Evolutionary conservation across 2,113 vertebrate genomes (phyloP).

Genomic region (Percopsis transmontana): DNA sequence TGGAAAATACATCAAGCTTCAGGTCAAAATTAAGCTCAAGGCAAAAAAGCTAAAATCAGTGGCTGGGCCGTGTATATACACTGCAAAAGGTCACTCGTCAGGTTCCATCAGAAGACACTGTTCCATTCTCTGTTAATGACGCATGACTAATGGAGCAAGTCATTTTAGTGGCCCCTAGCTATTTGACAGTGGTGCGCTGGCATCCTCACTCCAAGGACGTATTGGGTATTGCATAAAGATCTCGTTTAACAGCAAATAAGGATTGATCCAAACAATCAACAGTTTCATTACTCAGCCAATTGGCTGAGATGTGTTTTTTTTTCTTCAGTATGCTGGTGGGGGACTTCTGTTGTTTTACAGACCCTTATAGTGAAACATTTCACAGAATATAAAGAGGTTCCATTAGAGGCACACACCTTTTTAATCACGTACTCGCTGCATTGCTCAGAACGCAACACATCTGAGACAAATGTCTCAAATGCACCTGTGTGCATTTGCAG

Average conservation of each 20-base stretch:
- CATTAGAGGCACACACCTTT: no score
- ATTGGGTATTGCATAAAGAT: constrained; percentile 24
- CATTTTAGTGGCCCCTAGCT: constrained; percentile 7
- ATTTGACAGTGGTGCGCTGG: constrained; percentile 5
- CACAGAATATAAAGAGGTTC: no score
- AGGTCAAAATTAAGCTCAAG: neutral
- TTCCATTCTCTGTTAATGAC: constrained; percentile 14
- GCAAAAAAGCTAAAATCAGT: neutral
- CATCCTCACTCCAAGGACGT: neutral
- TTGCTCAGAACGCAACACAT: no score
- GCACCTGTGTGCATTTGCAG: constrained; percentile 6
- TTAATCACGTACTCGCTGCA: no score
- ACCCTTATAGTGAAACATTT: neutral
- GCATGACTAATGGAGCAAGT: constrained; percentile 23
- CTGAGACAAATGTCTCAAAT: no score
- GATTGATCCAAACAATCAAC: constrained; percentile 31
- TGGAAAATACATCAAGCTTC: no score
- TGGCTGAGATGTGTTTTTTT: neutral
- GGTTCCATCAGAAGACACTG: constrained; percentile 8
- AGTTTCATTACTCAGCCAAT: constrained; percentile 20
- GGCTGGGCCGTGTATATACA: constrained; percentile 4
- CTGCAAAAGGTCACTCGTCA: constrained; percentile 21
- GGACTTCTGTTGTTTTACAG: neutral
- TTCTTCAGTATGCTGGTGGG: neutral
- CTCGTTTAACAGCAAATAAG: constrained; percentile 33